phyloP scores from a whole-genome alignment of 2,888 invertebrate species.

The Pseudococcus viburni region DNA sequence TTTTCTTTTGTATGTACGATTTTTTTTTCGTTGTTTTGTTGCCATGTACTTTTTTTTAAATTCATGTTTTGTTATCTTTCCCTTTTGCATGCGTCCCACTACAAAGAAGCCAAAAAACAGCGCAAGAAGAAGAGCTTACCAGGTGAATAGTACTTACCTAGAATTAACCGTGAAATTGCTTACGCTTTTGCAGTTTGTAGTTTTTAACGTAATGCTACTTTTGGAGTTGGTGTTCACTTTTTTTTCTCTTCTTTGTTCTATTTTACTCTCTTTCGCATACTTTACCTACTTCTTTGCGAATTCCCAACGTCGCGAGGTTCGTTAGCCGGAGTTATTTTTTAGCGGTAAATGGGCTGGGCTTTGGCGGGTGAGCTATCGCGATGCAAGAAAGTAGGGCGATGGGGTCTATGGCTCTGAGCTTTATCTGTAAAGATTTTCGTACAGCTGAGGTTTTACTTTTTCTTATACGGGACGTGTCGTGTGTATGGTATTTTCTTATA shows the following conservation, averaged over 20 bases:
- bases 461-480: not conserved
- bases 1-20: constrained; percentile 49
- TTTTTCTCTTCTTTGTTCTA: not conserved
- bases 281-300: not conserved
- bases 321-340: not conserved
- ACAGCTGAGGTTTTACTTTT: not conserved
- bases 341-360: not conserved
- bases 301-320: not conserved
- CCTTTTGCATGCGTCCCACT: constrained; percentile 74
- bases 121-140: constrained; percentile 92
- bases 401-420: not conserved
- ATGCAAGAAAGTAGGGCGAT: not conserved
- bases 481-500: not conserved
- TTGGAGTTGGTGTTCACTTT: not conserved
- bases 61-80: constrained; percentile 74
- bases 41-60: constrained; percentile 70
- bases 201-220: not conserved
- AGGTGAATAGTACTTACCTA: constrained; percentile 76
- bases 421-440: constrained; percentile 26
- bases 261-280: constrained; percentile 7
- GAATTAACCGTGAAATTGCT: constrained; percentile 64
- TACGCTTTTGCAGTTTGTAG: constrained; percentile 58
- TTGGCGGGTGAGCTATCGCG: not conserved
- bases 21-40: constrained; percentile 70
- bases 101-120: constrained; percentile 94